Evolutionary conservation across 1,140 invertebrate species (phyloP).

Genomic region (Tetramorium alpestre): DNA sequence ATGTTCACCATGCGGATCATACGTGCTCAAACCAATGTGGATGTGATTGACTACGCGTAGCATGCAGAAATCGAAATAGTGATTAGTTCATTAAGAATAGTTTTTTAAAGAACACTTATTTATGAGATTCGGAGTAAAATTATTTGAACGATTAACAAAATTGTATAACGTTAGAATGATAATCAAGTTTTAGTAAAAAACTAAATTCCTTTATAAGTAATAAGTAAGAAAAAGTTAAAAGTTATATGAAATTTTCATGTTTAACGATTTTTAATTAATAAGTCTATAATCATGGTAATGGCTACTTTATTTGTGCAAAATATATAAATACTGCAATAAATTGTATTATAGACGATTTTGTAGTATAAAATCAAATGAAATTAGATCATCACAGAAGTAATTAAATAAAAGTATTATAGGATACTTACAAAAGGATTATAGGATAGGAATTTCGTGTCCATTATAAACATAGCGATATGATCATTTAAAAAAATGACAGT

Average conservation of each 20-base stretch:
- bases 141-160: not conserved
- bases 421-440: too few species aligned
- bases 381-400: too few species aligned
- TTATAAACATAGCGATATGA: too few species aligned
- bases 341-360: too few species aligned
- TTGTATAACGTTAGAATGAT: not conserved
- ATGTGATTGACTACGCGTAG: not conserved
- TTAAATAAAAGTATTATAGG: too few species aligned
- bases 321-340: too few species aligned
- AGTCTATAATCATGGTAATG: too few species aligned
- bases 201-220: not conserved
- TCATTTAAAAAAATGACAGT: not conserved
- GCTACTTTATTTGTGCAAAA: too few species aligned
- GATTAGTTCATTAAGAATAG: constrained; percentile 16
- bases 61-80: not conserved
- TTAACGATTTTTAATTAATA: not conserved
- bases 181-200: not conserved
- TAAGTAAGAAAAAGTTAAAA: not conserved
- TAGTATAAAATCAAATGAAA: too few species aligned
- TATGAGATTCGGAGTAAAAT: not conserved
- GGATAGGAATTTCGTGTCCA: too few species aligned
- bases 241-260: not conserved
- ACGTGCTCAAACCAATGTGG: not conserved
- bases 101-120: not conserved
- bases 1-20: not conserved